Evolutionary conservation across 2,113 vertebrate genomes (phyloP), one percentile per base, ranked within the genome.

Genomic region (Sander lucioperca): DNA sequence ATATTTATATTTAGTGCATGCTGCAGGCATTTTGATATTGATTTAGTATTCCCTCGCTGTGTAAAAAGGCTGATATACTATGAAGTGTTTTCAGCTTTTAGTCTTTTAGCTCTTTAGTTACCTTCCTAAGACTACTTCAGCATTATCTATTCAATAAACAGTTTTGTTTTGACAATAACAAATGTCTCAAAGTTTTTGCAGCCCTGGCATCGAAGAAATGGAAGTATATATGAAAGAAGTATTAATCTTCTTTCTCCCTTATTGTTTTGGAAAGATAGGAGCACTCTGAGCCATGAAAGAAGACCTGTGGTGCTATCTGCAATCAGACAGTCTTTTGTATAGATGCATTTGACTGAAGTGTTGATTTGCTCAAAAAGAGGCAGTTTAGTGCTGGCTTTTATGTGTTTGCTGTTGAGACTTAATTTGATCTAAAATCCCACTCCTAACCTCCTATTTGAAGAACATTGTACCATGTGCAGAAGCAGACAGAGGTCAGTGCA

Each of bases 81-180:
- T 39, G 36, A 70, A 43, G 66, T 74, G 63, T 68, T 78, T 27
- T 56, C 66, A 85, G 27, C 2, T 27, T 27, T 27, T 79, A 56
- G 68, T 72, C 69, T 63, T 51, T 72, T 61, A 69, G 80, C 56
- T 53, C 53, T 79, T 83, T 72, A 18, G 50, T 61, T 70, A 63
- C 63, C 43, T 86, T 89, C 71, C 58, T 59, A 23, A 62, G 59
- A 80, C 53, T 74, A 77, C 70, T 80, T 78, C 53, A 65, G 59
- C 30, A 67, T 83, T 86, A 90, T 90, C 78, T 86, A 83, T 89
- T 87, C 61, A 87, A 86, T 82, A 85, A 80, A 65, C 51, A 54
- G 61, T 74, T 83, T 80, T 83, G 64, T 86, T 90, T 84, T 88
- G 82, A 87, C 79, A 89, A 77, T 79, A 90, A 90, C 74, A 85